Conservation (phyloP, 1,140 invertebrate genomes). For the Drosophila subobscura region DNA sequence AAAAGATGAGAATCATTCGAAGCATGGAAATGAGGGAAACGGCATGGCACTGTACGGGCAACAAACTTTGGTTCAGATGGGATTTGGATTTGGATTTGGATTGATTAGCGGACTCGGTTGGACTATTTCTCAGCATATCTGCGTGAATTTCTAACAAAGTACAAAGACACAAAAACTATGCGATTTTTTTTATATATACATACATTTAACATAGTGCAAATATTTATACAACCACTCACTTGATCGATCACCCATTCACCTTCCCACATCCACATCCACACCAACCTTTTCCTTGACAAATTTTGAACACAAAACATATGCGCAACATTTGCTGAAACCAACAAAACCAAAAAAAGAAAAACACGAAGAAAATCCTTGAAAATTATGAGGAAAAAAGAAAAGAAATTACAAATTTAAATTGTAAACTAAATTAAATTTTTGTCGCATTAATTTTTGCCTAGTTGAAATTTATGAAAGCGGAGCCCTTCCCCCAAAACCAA, state of each 20-base stretch:
- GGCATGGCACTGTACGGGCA: conserved; percentile 18
- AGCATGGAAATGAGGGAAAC: conserved; percentile 5
- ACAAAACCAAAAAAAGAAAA: conserved; percentile 2
- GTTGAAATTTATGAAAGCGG: conserved; percentile 66
- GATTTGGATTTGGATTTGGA: conserved; percentile 41
- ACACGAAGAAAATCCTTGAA: conserved; percentile 17
- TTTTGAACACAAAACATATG: conserved; percentile 48
- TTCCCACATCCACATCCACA: conserved; percentile 13
- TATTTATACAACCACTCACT: conserved; percentile 49
- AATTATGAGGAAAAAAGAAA: conserved; percentile 7
- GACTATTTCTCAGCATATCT: conserved; percentile 75
- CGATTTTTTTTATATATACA: conserved; percentile 51
- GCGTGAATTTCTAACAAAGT: conserved; percentile 79
- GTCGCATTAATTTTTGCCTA: conserved; percentile 65
- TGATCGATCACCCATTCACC: too few relatives aligned
- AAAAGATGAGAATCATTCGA: background rate
- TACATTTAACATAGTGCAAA: conserved; percentile 61
- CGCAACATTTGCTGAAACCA: conserved; percentile 70
- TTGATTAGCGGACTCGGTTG: conserved; percentile 68
- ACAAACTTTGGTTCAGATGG: conserved; percentile 38
- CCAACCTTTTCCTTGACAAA: conserved; percentile 34
- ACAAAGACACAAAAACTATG: conserved; percentile 63
- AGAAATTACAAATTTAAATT: conserved; percentile 37
- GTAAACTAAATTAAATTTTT: conserved; percentile 67
- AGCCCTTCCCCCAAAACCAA: conserved; percentile 10